phyloP scores from a whole-genome alignment of 2,797 vertebrate species.

The Phrynocephalus vlangalii region DNA sequence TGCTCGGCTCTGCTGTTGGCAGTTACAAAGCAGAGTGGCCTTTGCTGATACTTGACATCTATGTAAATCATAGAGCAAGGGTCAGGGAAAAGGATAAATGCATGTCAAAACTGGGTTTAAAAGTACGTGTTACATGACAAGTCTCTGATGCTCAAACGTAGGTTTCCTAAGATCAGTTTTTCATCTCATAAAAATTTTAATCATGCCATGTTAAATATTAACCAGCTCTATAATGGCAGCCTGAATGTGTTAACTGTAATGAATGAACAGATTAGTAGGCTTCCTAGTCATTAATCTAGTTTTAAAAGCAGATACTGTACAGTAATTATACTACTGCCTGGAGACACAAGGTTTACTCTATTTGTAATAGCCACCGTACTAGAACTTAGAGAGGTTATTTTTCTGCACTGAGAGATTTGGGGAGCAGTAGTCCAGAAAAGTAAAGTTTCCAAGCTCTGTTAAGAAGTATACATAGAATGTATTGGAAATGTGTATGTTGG shows the following conservation, averaged over 20 bases:
- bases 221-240: not conserved
- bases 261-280: not conserved
- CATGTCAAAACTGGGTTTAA: not conserved
- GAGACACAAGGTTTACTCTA: not conserved
- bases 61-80: constrained; percentile 2
- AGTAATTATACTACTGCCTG: constrained; percentile 11
- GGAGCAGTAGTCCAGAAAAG: too few relatives aligned
- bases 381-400: too few relatives aligned
- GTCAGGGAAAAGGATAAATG: not conserved
- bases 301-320: constrained; percentile 1
- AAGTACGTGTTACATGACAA: not conserved
- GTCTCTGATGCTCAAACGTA: not conserved
- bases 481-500: not conserved
- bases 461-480: constrained; percentile 4
- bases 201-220: constrained; percentile 3
- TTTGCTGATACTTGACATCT: not conserved
- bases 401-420: too few relatives aligned
- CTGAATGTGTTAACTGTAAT: constrained; percentile 9
- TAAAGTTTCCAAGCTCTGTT: too few relatives aligned
- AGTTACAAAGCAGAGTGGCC: not conserved
- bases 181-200: not conserved
- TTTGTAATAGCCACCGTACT: not conserved
- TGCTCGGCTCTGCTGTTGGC: not conserved
- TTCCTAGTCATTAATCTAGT: not conserved
- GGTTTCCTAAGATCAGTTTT: not conserved